A percentile compares a stretch with the other conserved stretches of the same genome.
Evolutionary conservation across 2,113 vertebrate species (phyloP).

Genomic region (Pterocles orientalis): DNA sequence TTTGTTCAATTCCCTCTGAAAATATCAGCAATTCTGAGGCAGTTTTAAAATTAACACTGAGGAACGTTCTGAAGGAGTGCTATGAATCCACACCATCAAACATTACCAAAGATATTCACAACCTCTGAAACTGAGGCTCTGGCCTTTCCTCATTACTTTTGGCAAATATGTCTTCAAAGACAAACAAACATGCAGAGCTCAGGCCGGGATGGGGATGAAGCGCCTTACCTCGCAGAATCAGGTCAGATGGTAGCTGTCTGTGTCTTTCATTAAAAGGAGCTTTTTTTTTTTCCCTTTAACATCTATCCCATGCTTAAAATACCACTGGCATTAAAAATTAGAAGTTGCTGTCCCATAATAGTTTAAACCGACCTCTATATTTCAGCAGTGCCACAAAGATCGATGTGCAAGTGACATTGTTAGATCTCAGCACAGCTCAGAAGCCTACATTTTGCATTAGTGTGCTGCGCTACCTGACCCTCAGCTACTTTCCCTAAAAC

Average conservation of each 20-base stretch:
- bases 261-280: neutral
- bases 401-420: neutral
- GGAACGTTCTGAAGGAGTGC: neutral
- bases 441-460: neutral
- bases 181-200: accelerated
- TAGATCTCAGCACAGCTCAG: neutral
- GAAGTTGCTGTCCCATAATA: constrained; percentile 53
- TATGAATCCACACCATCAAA: neutral
- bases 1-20: neutral
- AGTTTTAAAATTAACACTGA: neutral
- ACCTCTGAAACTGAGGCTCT: neutral
- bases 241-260: constrained; percentile 20
- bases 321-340: constrained; percentile 45
- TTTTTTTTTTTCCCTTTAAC: neutral
- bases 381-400: neutral
- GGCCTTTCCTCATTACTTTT: neutral
- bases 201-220: neutral
- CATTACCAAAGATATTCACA: neutral
- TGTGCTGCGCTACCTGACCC: neutral
- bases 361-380: constrained; percentile 35
- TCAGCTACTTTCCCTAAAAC: neutral
- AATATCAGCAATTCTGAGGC: neutral
- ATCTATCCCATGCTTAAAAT: constrained; percentile 13
- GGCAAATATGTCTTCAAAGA: neutral
- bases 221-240: neutral